Evolutionary conservation across 2,797 vertebrate genomes (phyloP).

Genomic region (Phataginus tetradactyla): DNA sequence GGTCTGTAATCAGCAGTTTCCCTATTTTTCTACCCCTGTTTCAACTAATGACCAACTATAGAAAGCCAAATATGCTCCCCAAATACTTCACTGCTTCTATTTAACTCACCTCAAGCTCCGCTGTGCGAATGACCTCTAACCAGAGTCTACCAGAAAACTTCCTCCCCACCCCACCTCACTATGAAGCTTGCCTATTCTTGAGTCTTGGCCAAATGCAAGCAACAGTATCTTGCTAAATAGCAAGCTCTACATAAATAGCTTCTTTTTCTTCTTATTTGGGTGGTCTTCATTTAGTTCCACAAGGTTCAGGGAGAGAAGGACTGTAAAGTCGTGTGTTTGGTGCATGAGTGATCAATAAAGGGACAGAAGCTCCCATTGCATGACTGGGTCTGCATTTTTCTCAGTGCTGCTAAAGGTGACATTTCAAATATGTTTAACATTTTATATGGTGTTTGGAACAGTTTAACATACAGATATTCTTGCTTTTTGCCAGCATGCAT

Average conservation of each 20-base stretch:
- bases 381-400: not conserved
- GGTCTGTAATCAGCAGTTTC: not conserved
- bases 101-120: not conserved
- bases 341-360: not conserved
- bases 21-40: not conserved
- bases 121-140: not conserved
- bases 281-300: not conserved
- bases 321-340: not conserved
- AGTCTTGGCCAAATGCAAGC: not conserved
- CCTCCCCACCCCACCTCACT: not conserved
- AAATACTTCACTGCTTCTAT: not conserved
- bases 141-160: not conserved
- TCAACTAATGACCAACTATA: not conserved
- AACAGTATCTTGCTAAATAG: not conserved
- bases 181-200: not conserved
- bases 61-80: not conserved
- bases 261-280: not conserved
- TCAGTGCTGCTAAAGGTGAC: not conserved
- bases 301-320: not conserved
- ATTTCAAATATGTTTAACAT: not conserved
- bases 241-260: not conserved
- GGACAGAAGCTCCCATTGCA: not conserved
- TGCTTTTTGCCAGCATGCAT: not conserved
- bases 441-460: not conserved
- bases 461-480: not conserved